These are phyloP conservation scores for Marronus borbonicus DNA, from an alignment of 2,888 invertebrate genomes.

Conservation along the genomic window DNA sequence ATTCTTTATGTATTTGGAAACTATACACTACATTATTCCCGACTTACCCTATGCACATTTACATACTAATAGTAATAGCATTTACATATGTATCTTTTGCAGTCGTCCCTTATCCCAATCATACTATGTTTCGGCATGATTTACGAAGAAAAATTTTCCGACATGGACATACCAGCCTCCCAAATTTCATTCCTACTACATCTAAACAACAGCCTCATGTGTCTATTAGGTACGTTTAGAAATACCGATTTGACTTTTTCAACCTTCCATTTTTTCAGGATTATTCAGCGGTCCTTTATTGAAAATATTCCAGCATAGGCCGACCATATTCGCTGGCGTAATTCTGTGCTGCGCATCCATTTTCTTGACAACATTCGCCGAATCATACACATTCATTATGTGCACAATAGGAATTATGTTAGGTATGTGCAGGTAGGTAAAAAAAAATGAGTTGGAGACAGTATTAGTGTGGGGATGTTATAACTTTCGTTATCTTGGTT, in stretches of 20 bases:
- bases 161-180: conserved; percentile 66
- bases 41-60: no score
- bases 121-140: conserved; percentile 70
- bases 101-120: conserved; percentile 67
- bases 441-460: not conserved
- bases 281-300: conserved; percentile 70
- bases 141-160: conserved; percentile 66
- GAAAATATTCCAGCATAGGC: conserved; percentile 68
- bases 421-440: conserved; percentile 58
- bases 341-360: conserved; percentile 68
- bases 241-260: not conserved
- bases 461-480: not conserved
- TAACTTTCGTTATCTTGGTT: no score
- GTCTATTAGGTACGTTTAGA: conserved; percentile 66
- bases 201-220: conserved; percentile 68
- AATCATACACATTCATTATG: conserved; percentile 67
- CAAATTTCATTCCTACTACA: conserved; percentile 69
- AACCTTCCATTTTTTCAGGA: conserved; percentile 60
- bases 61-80: no score
- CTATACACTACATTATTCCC: no score
- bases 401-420: conserved; percentile 67
- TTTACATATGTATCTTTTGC: conserved; percentile 54
- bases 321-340: conserved; percentile 68
- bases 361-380: conserved; percentile 68
- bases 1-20: no score